These are phyloP conservation scores for Anorthoa munda DNA, from an alignment of 2,888 invertebrate genomes.

Conservation along the genomic window DNA sequence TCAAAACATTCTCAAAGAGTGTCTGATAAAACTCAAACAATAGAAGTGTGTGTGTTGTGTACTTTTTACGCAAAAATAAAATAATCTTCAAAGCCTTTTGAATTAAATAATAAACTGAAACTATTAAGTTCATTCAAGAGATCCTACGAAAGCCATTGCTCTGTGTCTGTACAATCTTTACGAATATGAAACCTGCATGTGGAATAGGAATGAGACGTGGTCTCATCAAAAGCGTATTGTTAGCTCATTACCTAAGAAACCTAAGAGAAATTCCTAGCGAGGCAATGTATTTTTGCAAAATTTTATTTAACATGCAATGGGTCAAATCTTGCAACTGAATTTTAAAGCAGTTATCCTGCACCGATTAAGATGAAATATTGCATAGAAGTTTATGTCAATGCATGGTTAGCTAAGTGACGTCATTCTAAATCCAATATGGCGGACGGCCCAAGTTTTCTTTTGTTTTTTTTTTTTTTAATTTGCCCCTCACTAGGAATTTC, in stretches of 20 bases:
- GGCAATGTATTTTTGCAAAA: no score
- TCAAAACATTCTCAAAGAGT: background rate
- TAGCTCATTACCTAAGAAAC: background rate
- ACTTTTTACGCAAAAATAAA: background rate
- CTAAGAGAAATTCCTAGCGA: no score
- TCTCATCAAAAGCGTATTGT: conserved; percentile 9
- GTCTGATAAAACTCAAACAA: background rate
- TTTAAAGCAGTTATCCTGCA: no score
- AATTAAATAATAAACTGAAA: conserved; percentile 8
- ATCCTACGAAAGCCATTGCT: conserved; percentile 21
- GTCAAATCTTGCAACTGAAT: no score
- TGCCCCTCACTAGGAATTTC: no score
- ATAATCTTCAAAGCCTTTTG: background rate
- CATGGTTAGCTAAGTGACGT: no score
- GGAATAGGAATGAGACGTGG: conserved; percentile 12
- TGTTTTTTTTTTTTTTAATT: no score
- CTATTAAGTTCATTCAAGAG: conserved; percentile 7
- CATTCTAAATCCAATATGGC: no score
- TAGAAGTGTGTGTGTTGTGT: background rate
- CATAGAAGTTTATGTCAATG: no score
- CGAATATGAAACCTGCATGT: conserved; percentile 26
- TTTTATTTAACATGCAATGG: no score
- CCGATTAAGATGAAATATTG: no score
- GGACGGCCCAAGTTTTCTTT: no score
- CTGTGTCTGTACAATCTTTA: conserved; percentile 29